These are phyloP conservation scores for Pseudochaenichthys georgianus DNA, from an alignment of 2,797 vertebrate species.

Conservation along the genomic window DNA sequence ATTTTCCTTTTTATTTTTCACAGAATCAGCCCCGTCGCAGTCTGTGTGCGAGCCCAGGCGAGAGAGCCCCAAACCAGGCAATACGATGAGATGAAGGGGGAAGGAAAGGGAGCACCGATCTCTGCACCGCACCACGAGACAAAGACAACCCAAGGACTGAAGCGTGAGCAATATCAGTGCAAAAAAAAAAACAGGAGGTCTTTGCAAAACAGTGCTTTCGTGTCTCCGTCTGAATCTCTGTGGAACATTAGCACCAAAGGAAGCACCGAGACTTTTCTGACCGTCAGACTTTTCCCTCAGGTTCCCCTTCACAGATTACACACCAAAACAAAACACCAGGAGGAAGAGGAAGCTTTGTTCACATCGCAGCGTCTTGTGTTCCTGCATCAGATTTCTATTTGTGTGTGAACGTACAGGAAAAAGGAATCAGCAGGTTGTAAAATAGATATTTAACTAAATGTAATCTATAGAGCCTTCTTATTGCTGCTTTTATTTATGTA, in stretches of 20 bases:
- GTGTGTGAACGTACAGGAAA: neutral
- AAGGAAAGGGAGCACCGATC: constrained; percentile 19
- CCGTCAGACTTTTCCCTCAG: constrained; percentile 16
- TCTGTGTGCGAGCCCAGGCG: constrained; percentile 30
- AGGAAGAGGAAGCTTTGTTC: constrained; percentile 19
- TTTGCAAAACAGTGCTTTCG: constrained; percentile 24
- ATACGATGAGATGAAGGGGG: neutral
- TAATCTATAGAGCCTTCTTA: too few relatives aligned
- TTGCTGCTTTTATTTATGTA: too few relatives aligned
- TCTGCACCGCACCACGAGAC: constrained; percentile 23
- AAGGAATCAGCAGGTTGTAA: too few relatives aligned
- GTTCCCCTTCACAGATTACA: constrained; percentile 5
- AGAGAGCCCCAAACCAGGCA: constrained; percentile 38
- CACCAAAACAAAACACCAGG: neutral
- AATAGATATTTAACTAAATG: too few relatives aligned
- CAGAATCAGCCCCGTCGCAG: constrained; percentile 46
- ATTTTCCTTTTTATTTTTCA: constrained; percentile 46
- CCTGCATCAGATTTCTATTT: too few relatives aligned
- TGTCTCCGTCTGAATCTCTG: constrained; percentile 34
- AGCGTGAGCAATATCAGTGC: neutral
- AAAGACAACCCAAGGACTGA: constrained; percentile 5
- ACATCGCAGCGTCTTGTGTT: constrained; percentile 13
- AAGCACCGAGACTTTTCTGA: constrained; percentile 64
- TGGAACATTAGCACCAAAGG: constrained; percentile 78
- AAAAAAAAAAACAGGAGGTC: constrained; percentile 3